Evolutionary conservation across 2,797 vertebrate genomes (phyloP).

Genomic region (Nannoperca obscura): DNA sequence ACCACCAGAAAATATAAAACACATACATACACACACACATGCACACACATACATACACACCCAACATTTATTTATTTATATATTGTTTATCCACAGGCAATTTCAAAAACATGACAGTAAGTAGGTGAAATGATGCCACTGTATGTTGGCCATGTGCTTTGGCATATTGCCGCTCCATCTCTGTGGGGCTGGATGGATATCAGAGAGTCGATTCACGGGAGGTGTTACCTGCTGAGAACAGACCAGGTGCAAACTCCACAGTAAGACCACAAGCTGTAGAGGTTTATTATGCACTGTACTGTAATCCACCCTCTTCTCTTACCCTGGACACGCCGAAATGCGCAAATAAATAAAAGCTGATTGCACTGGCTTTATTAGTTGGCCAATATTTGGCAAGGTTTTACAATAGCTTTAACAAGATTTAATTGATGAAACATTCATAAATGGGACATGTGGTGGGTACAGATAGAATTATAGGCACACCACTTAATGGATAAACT

Average conservation of each 20-base stretch:
- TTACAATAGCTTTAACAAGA: slow-evolving; percentile 25
- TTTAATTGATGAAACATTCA: slow-evolving; percentile 33
- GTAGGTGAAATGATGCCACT: slow-evolving; percentile 29
- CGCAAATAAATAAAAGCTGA: slow-evolving; percentile 52
- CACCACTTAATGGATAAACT: neutral
- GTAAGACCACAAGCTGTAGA: slow-evolving; percentile 62
- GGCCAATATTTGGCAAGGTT: slow-evolving; percentile 30
- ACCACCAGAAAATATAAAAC: too few species aligned
- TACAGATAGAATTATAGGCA: slow-evolving; percentile 7
- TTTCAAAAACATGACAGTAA: slow-evolving; percentile 15
- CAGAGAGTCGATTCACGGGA: slow-evolving; percentile 64
- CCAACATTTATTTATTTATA: neutral
- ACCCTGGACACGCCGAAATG: slow-evolving; percentile 27
- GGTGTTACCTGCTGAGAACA: slow-evolving; percentile 71
- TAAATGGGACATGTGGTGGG: slow-evolving; percentile 25
- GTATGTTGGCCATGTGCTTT: slow-evolving; percentile 59
- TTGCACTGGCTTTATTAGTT: slow-evolving; percentile 26
- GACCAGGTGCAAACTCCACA: slow-evolving; percentile 78
- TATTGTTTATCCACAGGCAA: neutral
- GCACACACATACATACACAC: neutral
- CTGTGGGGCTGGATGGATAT: slow-evolving; percentile 62
- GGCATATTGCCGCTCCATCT: slow-evolving; percentile 52
- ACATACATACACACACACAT: too few species aligned
- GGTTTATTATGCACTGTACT: slow-evolving; percentile 62
- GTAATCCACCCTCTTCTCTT: slow-evolving; percentile 36